Evolutionary conservation across 2,113 vertebrate species (phyloP).

Genomic region (Coregonus clupeaformis): DNA sequence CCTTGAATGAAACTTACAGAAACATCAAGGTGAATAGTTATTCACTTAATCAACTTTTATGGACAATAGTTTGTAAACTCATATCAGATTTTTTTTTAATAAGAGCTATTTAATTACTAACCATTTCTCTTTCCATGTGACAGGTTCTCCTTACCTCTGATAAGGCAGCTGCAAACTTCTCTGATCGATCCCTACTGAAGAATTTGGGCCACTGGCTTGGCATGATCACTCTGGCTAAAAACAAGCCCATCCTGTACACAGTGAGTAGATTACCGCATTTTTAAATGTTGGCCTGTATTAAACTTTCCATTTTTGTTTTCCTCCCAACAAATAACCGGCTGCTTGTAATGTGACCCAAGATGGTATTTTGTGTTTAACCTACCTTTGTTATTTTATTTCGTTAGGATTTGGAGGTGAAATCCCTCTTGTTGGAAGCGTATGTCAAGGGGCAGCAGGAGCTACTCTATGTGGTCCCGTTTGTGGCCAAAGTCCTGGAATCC

Average conservation of each 20-base stretch:
- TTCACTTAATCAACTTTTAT: not conserved
- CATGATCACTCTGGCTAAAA: constrained; percentile 98
- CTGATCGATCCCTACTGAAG: constrained; percentile 96
- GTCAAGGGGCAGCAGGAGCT: constrained; percentile 97
- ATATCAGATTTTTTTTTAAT: no score
- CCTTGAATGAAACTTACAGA: constrained; percentile 94
- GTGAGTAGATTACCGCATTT: constrained; percentile 70
- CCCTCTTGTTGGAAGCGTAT: constrained; percentile 92
- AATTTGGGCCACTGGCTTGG: constrained; percentile 98
- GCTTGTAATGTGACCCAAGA: not conserved
- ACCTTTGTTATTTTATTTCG: not conserved
- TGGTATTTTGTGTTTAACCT: not conserved
- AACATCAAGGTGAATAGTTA: constrained; percentile 90
- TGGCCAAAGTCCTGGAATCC: constrained; percentile 98
- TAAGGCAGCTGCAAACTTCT: constrained; percentile 99
- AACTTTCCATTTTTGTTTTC: no score
- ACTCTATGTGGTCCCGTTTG: constrained; percentile 97
- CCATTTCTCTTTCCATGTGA: not conserved
- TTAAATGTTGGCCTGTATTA: not conserved
- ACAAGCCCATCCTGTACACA: constrained; percentile 97
- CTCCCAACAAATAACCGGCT: no score
- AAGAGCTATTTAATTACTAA: no score
- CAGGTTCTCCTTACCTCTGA: constrained; percentile 97
- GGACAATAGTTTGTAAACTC: no score
- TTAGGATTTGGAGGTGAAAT: constrained; percentile 97